A percentile compares a stretch with the other conserved stretches of the same genome.
Evolutionary conservation across 1,140 invertebrate species (phyloP).

Genomic region (Acromyrmex echinatior): DNA sequence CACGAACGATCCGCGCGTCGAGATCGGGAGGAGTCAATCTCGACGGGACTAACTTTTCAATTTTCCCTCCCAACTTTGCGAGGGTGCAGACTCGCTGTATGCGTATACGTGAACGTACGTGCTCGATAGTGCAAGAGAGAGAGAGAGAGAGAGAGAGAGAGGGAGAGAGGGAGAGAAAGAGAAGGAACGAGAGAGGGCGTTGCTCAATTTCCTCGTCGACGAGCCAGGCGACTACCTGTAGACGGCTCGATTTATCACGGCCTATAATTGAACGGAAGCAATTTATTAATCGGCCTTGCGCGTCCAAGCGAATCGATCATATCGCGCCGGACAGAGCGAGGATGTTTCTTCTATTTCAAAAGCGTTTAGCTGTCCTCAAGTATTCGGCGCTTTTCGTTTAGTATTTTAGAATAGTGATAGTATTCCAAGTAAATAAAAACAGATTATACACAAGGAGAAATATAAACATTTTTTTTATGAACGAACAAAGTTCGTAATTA

Average conservation of each 20-base stretch:
- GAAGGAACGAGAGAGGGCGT: conserved; percentile 29
- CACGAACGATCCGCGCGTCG: conserved; percentile 30
- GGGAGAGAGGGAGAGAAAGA: conserved; percentile 9
- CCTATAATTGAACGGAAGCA: conserved; percentile 78
- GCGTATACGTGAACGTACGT: conserved; percentile 27
- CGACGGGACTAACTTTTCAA: conserved; percentile 74
- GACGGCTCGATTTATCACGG: conserved; percentile 75
- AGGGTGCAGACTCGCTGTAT: conserved; percentile 9
- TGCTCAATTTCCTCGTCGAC: conserved; percentile 75
- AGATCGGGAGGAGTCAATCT: conserved; percentile 69
- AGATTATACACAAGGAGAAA: too few relatives aligned
- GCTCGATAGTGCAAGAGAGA: not conserved
- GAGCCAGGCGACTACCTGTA: conserved; percentile 69
- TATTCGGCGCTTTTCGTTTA: not conserved
- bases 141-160: conserved; percentile 13
- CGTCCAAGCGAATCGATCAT: conserved; percentile 68
- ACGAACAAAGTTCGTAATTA: conserved; percentile 24
- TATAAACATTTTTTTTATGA: not conserved
- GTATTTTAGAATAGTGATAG: too few relatives aligned
- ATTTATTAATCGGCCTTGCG: conserved; percentile 77
- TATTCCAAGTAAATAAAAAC: not conserved
- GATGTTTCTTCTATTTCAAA: conserved; percentile 57
- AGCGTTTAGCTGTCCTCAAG: not conserved
- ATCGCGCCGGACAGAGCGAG: conserved; percentile 45
- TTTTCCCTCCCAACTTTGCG: conserved; percentile 70